These are phyloP conservation scores for Symphodus melops DNA, from an alignment of 2,113 vertebrate genomes.

Conservation along the genomic window DNA sequence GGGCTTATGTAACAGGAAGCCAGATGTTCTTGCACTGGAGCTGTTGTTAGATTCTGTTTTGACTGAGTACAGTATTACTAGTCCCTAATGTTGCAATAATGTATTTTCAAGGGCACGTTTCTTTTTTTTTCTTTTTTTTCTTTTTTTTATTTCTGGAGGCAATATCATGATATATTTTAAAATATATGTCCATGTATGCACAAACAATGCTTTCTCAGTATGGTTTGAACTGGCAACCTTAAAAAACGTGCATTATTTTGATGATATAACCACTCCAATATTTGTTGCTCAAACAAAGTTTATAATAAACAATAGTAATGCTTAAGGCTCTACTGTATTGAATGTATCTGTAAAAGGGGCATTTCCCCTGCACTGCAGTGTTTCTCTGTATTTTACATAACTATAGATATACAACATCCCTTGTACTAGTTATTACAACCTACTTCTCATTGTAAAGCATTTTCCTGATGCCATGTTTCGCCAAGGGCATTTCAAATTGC, in stretches of 20 bases:
- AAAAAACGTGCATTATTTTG: background rate
- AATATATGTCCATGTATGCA: background rate
- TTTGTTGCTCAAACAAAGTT: background rate
- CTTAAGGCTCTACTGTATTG: slow-evolving; percentile 12
- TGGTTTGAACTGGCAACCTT: background rate
- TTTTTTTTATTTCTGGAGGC: background rate
- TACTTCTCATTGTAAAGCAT: slow-evolving; percentile 28
- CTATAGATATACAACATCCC: slow-evolving; percentile 12
- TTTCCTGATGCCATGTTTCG: slow-evolving; percentile 55
- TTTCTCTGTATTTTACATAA: slow-evolving; percentile 7
- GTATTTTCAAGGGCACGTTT: background rate
- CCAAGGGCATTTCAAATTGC: slow-evolving; percentile 70
- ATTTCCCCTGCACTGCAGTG: background rate
- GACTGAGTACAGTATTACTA: slow-evolving; percentile 27
- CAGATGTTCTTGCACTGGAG: slow-evolving; percentile 47
- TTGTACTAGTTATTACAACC: slow-evolving; percentile 24
- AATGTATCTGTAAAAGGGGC: slow-evolving; percentile 12
- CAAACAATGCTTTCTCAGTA: background rate
- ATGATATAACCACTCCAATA: background rate
- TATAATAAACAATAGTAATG: background rate
- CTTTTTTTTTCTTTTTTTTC: too few species aligned
- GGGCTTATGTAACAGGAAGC: slow-evolving; percentile 51
- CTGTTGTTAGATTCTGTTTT: slow-evolving; percentile 27
- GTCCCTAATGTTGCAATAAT: background rate
- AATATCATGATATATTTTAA: background rate